These are phyloP conservation scores for Oplegnathus fasciatus DNA, from an alignment of 2,113 vertebrate species.

Conservation along the genomic window DNA sequence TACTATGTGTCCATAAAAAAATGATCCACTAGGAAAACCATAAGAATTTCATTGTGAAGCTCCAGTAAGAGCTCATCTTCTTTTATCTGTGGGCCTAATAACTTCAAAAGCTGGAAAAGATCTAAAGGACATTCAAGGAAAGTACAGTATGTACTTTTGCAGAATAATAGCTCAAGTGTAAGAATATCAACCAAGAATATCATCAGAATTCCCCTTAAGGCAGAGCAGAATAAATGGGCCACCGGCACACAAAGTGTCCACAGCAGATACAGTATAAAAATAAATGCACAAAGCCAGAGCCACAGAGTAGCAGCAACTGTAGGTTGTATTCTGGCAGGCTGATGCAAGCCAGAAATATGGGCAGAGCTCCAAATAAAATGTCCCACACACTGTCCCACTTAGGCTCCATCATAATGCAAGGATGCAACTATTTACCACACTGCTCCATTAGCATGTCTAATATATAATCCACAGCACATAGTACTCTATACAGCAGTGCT, in stretches of 20 bases:
- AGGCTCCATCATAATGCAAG: conserved; percentile 37
- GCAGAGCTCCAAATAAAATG: conserved; percentile 59
- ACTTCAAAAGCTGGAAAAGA: conserved; percentile 22
- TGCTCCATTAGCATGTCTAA: conserved; percentile 33
- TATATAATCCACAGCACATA: conserved; percentile 15
- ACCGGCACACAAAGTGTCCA: conserved; percentile 77
- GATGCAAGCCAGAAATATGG: conserved; percentile 63
- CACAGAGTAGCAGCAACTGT: conserved; percentile 57
- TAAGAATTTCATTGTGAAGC: background rate
- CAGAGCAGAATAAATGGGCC: conserved; percentile 76
- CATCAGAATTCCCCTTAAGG: conserved; percentile 69
- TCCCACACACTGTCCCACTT: conserved; percentile 71
- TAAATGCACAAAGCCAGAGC: conserved; percentile 64
- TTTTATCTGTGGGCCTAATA: conserved; percentile 24
- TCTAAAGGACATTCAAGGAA: conserved; percentile 59
- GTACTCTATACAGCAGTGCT: background rate
- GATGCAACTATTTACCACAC: conserved; percentile 40
- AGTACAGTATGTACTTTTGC: conserved; percentile 76
- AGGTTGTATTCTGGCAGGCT: conserved; percentile 58
- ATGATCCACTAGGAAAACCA: background rate
- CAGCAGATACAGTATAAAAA: conserved; percentile 73
- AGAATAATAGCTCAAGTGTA: conserved; percentile 69
- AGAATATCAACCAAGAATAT: conserved; percentile 72
- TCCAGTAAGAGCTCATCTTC: background rate
- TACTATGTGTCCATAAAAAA: background rate